phyloP scores from a whole-genome alignment of 2,797 vertebrate genomes.

The Podarcis lilfordi region DNA sequence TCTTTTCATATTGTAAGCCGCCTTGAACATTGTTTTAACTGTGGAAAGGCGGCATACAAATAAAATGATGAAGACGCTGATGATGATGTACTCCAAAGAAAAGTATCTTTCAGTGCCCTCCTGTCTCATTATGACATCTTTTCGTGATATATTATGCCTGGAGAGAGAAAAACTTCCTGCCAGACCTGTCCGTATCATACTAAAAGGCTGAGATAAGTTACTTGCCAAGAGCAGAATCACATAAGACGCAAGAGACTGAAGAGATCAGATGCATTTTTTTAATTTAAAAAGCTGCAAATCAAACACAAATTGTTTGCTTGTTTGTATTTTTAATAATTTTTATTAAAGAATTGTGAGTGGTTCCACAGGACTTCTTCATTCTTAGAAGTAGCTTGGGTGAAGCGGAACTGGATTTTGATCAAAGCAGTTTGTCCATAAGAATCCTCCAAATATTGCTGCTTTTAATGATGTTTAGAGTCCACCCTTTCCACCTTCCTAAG shows the following conservation, averaged over 20 bases:
- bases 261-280: background rate
- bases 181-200: background rate
- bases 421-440: too few relatives aligned
- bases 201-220: background rate
- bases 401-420: background rate
- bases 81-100: background rate
- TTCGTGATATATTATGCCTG: too few relatives aligned
- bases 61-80: too few relatives aligned
- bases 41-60: too few relatives aligned
- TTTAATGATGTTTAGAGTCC: too few relatives aligned
- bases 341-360: background rate
- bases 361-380: background rate
- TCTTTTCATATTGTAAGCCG: too few relatives aligned
- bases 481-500: too few relatives aligned
- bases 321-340: too few relatives aligned
- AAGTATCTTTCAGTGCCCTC: background rate
- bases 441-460: too few relatives aligned
- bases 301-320: too few relatives aligned
- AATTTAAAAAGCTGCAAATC: too few relatives aligned
- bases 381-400: background rate
- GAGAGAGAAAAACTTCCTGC: background rate
- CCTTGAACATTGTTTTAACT: too few relatives aligned
- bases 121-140: background rate
- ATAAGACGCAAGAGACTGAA: background rate
- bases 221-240: background rate